Percentiles rank a stretch among this genome's conserved stretches.
Evolutionary conservation across 2,113 vertebrate species (phyloP).

Genomic region (Neolamprologus sp.): DNA sequence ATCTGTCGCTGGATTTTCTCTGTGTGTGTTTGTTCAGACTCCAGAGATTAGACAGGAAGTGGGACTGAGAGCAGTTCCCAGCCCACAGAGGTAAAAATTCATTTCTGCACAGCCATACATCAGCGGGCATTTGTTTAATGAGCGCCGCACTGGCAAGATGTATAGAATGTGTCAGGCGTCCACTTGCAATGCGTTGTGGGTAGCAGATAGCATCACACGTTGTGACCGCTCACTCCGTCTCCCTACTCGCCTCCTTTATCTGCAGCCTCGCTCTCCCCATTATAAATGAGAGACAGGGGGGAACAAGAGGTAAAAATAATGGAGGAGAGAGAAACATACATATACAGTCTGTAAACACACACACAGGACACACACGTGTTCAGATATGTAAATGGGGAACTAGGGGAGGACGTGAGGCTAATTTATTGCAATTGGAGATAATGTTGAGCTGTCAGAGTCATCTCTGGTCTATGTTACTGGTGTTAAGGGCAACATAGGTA

Average conservation of each 20-base stretch:
- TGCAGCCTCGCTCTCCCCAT: constrained; percentile 78
- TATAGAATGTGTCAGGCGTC: constrained; percentile 91
- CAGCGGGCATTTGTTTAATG: constrained; percentile 88
- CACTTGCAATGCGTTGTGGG: constrained; percentile 82
- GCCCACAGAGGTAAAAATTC: constrained; percentile 76
- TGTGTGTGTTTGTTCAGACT: constrained; percentile 36
- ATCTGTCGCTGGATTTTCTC: constrained; percentile 33
- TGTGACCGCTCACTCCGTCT: constrained; percentile 91
- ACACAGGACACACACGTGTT: constrained; percentile 54
- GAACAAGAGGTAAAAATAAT: constrained; percentile 85
- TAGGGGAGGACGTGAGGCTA: constrained; percentile 93
- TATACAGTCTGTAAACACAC: background rate
- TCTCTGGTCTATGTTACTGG: constrained; percentile 90
- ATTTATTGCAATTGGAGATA: constrained; percentile 99
- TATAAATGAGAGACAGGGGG: constrained; percentile 89
- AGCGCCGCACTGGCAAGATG: constrained; percentile 87
- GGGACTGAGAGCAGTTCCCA: constrained; percentile 37
- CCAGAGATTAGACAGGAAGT: constrained; percentile 54
- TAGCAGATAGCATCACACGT: constrained; percentile 85
- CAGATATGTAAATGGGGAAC: constrained; percentile 98
- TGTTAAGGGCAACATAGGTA: constrained; percentile 89
- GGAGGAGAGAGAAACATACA: constrained; percentile 66
- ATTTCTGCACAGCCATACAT: constrained; percentile 86
- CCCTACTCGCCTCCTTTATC: constrained; percentile 83
- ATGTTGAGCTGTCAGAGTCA: constrained; percentile 96